Conservation (phyloP, 2,113 vertebrate species). For the Crotalus helleri region DNA sequence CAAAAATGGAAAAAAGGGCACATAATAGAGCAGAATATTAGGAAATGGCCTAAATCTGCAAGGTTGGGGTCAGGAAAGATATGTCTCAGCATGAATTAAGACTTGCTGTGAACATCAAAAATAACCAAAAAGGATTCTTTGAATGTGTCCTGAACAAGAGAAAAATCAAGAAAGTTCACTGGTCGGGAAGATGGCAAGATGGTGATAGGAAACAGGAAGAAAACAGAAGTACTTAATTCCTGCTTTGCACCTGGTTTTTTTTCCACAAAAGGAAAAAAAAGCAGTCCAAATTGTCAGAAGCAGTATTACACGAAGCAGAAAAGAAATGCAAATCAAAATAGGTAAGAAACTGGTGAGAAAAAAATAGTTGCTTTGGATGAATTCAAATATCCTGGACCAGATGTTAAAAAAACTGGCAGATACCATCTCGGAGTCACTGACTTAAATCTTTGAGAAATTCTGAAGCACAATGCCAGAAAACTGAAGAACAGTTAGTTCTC, state of each 20-base stretch:
- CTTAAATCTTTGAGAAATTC: not conserved
- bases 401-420: not conserved
- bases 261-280: not conserved
- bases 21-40: not conserved
- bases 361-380: not conserved
- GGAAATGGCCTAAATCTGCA: not conserved
- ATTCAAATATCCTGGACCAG: not conserved
- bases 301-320: not conserved
- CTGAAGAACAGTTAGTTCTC: not conserved
- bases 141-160: not conserved
- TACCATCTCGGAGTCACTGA: not conserved
- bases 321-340: not conserved
- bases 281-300: not conserved
- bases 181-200: not conserved
- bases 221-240: not conserved
- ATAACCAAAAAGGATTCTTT: not conserved
- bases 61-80: not conserved
- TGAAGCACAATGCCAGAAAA: not conserved
- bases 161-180: not conserved
- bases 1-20: not conserved
- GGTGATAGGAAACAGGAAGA: not conserved
- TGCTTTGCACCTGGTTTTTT: not conserved
- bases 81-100: not conserved
- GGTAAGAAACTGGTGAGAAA: not conserved
- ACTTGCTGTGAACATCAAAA: not conserved